Evolutionary conservation across 2,113 vertebrate genomes (phyloP), one percentile per base, ranked within the genome.

Genomic region (Apodemus sylvaticus): DNA sequence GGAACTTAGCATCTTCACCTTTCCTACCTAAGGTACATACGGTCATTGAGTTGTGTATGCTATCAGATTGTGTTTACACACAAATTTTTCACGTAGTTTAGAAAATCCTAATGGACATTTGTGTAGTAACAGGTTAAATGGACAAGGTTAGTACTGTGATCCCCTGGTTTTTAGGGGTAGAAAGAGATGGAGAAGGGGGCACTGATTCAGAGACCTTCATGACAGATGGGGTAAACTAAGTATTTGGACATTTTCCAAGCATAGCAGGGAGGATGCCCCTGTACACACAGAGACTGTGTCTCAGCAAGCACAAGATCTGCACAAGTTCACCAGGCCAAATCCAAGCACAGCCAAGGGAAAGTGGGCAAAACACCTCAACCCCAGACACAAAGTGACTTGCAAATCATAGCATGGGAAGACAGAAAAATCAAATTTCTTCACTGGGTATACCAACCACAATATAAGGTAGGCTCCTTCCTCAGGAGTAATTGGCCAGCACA

Each of bases 321-420:
- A 83, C 7, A 83, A 42, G 26, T 62, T 64, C 24, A 31, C 7
- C 7, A 7, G 81, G 62, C n/a, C 16, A 62, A 62, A 83, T 62
- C 12, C 8, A n/a, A 45, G 26, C 7, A 62, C 12, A 11, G 1
- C 2, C 2, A 39, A 83, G n/a, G 2, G n/a, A 3, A 42, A 45
- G 58, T 62, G 4, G 58, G n/a, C 81, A 83, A 4, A 83, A 26
- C 17, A 17, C 4, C 14, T 26, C 53, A 26, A 60, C 79, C 13
- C 36, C 3, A 14, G 55, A 24, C 55, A 62, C 29, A 58, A 83
- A 17, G 22, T 83, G 13, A 29, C 42, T 62, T 39, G 14, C 7
- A 42, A 83, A 42, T 14, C n/a, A 81, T 36, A 83, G 7, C n/a
- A n/a, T 13, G 4, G 24, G 24, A 39, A 26, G 39, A 74, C 8